Conservation (phyloP, 1,140 invertebrate species). For the Hetaerina americana region DNA sequence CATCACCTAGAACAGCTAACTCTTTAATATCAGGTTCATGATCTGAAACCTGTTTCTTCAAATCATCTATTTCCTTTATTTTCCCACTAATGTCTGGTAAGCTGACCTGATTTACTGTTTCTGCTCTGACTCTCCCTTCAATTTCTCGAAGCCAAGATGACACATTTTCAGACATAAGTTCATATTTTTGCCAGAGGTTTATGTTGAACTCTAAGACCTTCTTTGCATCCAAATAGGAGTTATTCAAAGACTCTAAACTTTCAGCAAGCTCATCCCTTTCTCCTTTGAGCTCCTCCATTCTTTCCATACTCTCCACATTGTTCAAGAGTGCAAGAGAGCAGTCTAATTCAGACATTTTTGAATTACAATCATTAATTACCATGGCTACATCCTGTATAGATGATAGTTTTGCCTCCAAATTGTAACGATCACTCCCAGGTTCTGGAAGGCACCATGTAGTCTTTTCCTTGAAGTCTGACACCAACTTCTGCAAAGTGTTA, state of each 20-base stretch:
- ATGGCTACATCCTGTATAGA: conserved; percentile 63
- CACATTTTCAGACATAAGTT: conserved; percentile 58
- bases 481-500: conserved; percentile 60
- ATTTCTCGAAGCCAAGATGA: conserved; percentile 74
- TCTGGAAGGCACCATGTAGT: conserved; percentile 85
- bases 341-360: conserved; percentile 48
- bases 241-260: conserved; percentile 53
- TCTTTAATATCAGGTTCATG: conserved; percentile 52
- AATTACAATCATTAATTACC: conserved; percentile 52
- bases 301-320: conserved; percentile 51
- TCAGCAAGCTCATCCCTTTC: conserved; percentile 49
- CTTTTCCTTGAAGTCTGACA: conserved; percentile 72
- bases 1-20: conserved; percentile 50
- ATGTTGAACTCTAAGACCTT: conserved; percentile 55
- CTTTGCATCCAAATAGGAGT: conserved; percentile 53
- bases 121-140: conserved; percentile 61
- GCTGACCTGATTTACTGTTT: conserved; percentile 51
- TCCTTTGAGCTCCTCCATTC: conserved; percentile 42
- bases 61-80: conserved; percentile 47
- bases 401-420: conserved; percentile 79
- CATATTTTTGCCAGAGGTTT: conserved; percentile 66
- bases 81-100: conserved; percentile 56
- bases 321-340: conserved; percentile 50
- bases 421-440: conserved; percentile 74
- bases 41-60: conserved; percentile 46